Percentiles rank a stretch among this genome's conserved stretches.
phyloP scores from a whole-genome alignment of 1,140 invertebrate species.

The Papilio dardanus region DNA sequence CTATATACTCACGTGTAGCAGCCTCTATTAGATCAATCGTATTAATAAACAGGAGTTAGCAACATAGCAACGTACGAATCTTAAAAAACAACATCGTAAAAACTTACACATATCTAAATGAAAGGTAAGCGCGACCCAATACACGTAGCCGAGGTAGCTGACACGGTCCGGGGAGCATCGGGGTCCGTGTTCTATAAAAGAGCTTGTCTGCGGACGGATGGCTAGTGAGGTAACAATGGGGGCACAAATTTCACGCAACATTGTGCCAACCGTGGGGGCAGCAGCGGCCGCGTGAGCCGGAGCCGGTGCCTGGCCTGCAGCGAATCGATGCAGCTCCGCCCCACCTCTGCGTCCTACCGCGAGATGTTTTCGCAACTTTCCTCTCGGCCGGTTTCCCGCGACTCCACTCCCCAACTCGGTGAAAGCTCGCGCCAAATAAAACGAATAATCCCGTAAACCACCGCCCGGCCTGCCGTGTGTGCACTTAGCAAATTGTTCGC shows the following conservation, averaged over 20 bases:
- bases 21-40: not conserved
- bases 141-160: slow-evolving; percentile 42
- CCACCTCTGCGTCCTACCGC: slow-evolving; percentile 47
- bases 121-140: slow-evolving; percentile 45
- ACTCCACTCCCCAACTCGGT: slow-evolving; percentile 35
- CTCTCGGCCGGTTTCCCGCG: slow-evolving; percentile 27
- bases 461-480: slow-evolving; percentile 34
- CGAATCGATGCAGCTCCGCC: slow-evolving; percentile 74
- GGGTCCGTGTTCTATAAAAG: slow-evolving; percentile 64
- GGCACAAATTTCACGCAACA: slow-evolving; percentile 77
- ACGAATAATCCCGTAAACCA: slow-evolving; percentile 28
- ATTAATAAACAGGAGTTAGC: slow-evolving; percentile 3
- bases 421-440: slow-evolving; percentile 33
- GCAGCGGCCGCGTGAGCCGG: slow-evolving; percentile 48
- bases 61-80: too few relatives aligned
- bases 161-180: slow-evolving; percentile 60
- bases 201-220: slow-evolving; percentile 56
- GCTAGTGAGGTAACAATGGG: slow-evolving; percentile 70
- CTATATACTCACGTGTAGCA: too few relatives aligned
- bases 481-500: slow-evolving; percentile 39
- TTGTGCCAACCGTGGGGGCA: slow-evolving; percentile 61
- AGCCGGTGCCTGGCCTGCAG: slow-evolving; percentile 56
- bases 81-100: slow-evolving; percentile 15
- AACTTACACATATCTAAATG: slow-evolving; percentile 5
- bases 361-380: slow-evolving; percentile 57